These are phyloP conservation scores for Chaenodraco wilsoni DNA, from an alignment of 2,797 vertebrate genomes.

Conservation along the genomic window DNA sequence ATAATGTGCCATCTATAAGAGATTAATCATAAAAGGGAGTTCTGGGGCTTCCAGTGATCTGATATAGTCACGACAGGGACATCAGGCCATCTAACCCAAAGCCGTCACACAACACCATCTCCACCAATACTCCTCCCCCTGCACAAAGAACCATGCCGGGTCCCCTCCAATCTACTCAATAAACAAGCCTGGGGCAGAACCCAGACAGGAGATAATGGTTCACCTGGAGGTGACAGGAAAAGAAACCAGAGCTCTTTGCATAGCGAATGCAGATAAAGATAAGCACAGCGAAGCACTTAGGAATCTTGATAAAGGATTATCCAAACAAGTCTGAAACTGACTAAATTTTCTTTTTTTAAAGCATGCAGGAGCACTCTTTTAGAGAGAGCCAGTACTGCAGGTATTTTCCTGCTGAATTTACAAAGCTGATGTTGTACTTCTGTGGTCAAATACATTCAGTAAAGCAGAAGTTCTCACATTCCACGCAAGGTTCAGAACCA, in stretches of 20 bases:
- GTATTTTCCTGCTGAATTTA: slow-evolving; percentile 14
- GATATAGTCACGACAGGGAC: slow-evolving; percentile 39
- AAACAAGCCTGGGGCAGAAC: slow-evolving; percentile 74
- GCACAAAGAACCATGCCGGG: slow-evolving; percentile 37
- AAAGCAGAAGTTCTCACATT: slow-evolving; percentile 21
- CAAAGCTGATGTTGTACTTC: slow-evolving; percentile 20
- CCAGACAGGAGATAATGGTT: slow-evolving; percentile 79
- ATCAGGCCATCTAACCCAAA: slow-evolving; percentile 50
- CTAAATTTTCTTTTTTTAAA: slow-evolving; percentile 51
- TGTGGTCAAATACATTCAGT: slow-evolving; percentile 24
- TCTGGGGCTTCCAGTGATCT: slow-evolving; percentile 50
- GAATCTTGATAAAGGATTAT: slow-evolving; percentile 75
- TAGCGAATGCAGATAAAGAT: slow-evolving; percentile 77
- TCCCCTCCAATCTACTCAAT: slow-evolving; percentile 74
- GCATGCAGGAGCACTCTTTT: slow-evolving; percentile 22
- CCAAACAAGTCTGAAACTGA: slow-evolving; percentile 68
- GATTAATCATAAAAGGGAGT: slow-evolving; percentile 56
- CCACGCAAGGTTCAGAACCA: slow-evolving; percentile 23
- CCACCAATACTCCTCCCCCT: slow-evolving; percentile 29
- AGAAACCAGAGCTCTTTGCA: slow-evolving; percentile 81
- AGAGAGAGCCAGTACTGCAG: slow-evolving; percentile 15
- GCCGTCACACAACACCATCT: slow-evolving; percentile 60
- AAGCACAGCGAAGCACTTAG: slow-evolving; percentile 73
- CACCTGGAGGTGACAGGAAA: slow-evolving; percentile 81
- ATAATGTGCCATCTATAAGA: slow-evolving; percentile 59